Percentiles rank a stretch among this genome's conserved stretches.
These are phyloP conservation scores for Physocephala rufipes DNA, from an alignment of 2,888 invertebrate species.

Conservation along the genomic window DNA sequence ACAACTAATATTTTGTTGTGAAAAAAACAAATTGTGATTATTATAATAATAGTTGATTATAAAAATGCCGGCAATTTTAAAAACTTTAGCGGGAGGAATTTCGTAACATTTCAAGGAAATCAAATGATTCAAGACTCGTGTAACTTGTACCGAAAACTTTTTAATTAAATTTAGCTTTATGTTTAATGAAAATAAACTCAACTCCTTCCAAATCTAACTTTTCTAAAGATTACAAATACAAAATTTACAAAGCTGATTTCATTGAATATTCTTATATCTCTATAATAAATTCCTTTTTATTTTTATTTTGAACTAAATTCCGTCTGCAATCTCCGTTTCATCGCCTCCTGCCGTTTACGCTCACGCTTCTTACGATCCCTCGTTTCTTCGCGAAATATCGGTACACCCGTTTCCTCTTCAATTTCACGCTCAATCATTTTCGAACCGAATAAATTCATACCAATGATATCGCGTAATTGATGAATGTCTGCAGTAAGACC, in stretches of 20 bases:
- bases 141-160: too few species aligned
- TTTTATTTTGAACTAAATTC: slow-evolving; percentile 48
- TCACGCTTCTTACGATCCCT: slow-evolving; percentile 72
- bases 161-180: too few species aligned
- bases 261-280: background rate
- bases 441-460: slow-evolving; percentile 86
- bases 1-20: too few species aligned
- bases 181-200: too few species aligned
- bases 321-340: slow-evolving; percentile 56
- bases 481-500: slow-evolving; percentile 54
- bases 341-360: slow-evolving; percentile 63
- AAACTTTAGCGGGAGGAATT: too few species aligned
- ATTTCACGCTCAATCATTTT: slow-evolving; percentile 78
- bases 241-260: background rate
- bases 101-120: too few species aligned
- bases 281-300: background rate
- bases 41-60: too few species aligned
- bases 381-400: slow-evolving; percentile 81
- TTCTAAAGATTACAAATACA: background rate
- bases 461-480: slow-evolving; percentile 77
- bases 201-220: background rate
- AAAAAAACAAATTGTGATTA: too few species aligned
- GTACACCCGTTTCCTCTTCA: slow-evolving; percentile 78
- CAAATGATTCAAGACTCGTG: too few species aligned
- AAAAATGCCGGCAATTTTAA: too few species aligned